phyloP scores from a whole-genome alignment of 1,140 invertebrate genomes.

The Mizuhopecten yessoensis region DNA sequence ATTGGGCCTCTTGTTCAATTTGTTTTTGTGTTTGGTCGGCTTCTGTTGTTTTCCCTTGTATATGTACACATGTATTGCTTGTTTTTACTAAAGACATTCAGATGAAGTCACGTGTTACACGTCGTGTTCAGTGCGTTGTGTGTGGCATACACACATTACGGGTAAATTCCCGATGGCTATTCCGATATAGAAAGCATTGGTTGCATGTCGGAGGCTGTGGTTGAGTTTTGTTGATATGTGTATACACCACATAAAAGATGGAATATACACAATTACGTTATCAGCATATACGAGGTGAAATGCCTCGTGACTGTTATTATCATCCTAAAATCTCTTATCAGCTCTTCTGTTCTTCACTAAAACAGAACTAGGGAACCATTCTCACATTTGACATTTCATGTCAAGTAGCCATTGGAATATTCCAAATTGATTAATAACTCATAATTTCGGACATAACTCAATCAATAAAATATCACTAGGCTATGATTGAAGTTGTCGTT shows the following conservation, averaged over 20 bases:
- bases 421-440: not conserved
- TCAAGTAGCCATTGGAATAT: conserved; percentile 26
- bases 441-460: conserved; percentile 33
- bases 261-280: conserved; percentile 30
- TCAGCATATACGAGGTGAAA: not conserved
- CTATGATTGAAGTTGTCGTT: conserved; percentile 4
- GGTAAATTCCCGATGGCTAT: not conserved
- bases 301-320: not conserved
- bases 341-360: not conserved
- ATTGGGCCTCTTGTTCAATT: no score
- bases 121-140: not conserved
- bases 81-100: no score
- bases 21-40: no score
- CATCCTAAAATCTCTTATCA: not conserved
- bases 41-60: no score
- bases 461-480: not conserved
- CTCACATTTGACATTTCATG: conserved; percentile 15
- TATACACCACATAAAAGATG: conserved; percentile 24
- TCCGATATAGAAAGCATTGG: not conserved
- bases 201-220: not conserved
- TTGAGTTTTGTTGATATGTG: conserved; percentile 13
- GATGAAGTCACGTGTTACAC: no score
- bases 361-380: not conserved
- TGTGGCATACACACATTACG: not conserved
- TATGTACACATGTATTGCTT: no score